Evolutionary conservation across 1,140 invertebrate species (phyloP).

Genomic region (Hyposmocoma kahamanoa): DNA sequence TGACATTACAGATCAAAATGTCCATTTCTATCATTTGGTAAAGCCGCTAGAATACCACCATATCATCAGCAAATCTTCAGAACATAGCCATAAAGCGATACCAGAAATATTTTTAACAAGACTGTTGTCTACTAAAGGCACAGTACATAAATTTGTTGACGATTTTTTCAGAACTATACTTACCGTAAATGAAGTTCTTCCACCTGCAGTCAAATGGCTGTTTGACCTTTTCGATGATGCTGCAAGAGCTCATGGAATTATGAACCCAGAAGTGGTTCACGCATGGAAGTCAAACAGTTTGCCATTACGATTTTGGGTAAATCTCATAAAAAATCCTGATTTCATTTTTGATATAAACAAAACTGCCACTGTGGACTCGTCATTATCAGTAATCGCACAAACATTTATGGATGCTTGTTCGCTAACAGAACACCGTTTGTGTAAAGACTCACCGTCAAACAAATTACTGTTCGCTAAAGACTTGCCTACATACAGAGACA

Average conservation of each 20-base stretch:
- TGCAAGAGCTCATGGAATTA: conserved; percentile 87
- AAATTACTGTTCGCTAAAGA: conserved; percentile 96
- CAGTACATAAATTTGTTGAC: conserved; percentile 96
- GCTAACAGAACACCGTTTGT: conserved; percentile 89
- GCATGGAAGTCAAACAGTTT: conserved; percentile 98
- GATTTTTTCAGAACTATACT: conserved; percentile 94
- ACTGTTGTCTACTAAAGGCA: conserved; percentile 94
- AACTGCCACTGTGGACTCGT: conserved; percentile 92
- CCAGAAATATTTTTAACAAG: conserved; percentile 96
- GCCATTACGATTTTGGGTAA: conserved; percentile 96
- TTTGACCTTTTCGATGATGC: conserved; percentile 96
- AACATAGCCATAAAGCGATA: conserved; percentile 92
- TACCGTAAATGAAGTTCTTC: conserved; percentile 91
- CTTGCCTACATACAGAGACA: conserved; percentile 90
- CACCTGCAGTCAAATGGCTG: conserved; percentile 95
- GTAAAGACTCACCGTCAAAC: conserved; percentile 96
- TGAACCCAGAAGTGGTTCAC: conserved; percentile 90
- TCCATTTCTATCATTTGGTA: conserved; percentile 87
- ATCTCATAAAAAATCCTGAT: conserved; percentile 97
- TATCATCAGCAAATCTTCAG: conserved; percentile 76
- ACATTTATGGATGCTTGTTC: conserved; percentile 97
- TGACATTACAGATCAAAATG: conserved; percentile 81
- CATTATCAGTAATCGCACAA: conserved; percentile 95
- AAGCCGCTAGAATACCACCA: conserved; percentile 87
- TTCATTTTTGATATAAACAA: conserved; percentile 98